phyloP scores from a whole-genome alignment of 2,797 vertebrate genomes.

The Siniperca obscura region DNA sequence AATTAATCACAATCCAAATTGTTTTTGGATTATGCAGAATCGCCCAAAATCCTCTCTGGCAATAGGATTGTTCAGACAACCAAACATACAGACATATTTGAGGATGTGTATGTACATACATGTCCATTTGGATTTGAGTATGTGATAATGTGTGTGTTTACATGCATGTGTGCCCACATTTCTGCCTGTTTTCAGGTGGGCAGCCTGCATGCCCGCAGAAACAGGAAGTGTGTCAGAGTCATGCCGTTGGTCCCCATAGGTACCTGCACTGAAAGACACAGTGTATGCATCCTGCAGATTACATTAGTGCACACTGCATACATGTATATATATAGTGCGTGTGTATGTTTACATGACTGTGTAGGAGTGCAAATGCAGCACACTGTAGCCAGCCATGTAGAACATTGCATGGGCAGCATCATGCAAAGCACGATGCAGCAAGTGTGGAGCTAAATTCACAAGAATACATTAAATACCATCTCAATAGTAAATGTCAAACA shows the following conservation, averaged over 20 bases:
- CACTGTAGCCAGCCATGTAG: slow-evolving; percentile 62
- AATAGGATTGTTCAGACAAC: not conserved
- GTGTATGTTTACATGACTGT: slow-evolving; percentile 30
- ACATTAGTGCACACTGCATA: slow-evolving; percentile 52
- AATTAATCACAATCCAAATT: not conserved
- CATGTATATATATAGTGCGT: slow-evolving; percentile 17
- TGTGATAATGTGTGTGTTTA: slow-evolving; percentile 4
- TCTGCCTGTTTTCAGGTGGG: slow-evolving; percentile 35
- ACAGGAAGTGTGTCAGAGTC: not conserved
- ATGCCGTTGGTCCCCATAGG: slow-evolving; percentile 38
- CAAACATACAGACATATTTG: not conserved
- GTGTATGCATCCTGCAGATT: slow-evolving; percentile 51
- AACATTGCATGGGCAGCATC: slow-evolving; percentile 64
- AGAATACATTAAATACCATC: slow-evolving; percentile 39
- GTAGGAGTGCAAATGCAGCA: slow-evolving; percentile 71
- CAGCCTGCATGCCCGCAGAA: slow-evolving; percentile 28
- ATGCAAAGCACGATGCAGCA: slow-evolving; percentile 55
- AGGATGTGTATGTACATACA: not conserved
- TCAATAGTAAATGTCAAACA: slow-evolving; percentile 44
- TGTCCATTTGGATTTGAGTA: not conserved
- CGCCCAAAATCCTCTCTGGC: not conserved
- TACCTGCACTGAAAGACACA: slow-evolving; percentile 44
- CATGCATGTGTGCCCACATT: not conserved
- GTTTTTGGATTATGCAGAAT: not conserved
- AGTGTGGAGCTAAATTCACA: slow-evolving; percentile 40